Base-by-base conservation (phyloP, 2,113 vertebrate genomes). In the Pluvianellus socialis region DNA sequence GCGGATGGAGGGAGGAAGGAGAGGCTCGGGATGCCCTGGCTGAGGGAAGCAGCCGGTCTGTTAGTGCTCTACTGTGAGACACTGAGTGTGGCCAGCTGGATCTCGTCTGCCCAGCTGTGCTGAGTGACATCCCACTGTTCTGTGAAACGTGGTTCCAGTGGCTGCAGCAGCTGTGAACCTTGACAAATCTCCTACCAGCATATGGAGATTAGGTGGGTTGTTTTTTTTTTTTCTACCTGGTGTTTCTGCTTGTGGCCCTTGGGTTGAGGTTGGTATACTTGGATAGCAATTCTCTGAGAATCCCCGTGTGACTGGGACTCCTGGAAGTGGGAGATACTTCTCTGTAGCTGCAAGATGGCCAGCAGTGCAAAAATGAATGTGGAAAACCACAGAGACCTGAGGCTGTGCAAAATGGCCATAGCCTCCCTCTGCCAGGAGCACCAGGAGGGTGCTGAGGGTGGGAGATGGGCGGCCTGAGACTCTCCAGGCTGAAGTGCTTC, bases 371-470 rank as follows among this genome's bases (percentile, higher is more conserved):
- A 89, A 80, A 61, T 28, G 12, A 58, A 13, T 23, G 20, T 50
- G 17, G 45, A 55, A 59, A 94, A 65, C 6, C 0, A 4, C 32
- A 26, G 12, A 68, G 74, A 59, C 2, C 28, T 44, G 27, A 45
- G 19, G 12, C n/a, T 80, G n/a, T 53, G 62, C 30, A 56, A 91
- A 92, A 49, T 35, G 63, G 22, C 58, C 67, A 21, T 4, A 14
- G n/a, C 47, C 2, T 71, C 32, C 47, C 44, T 55, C 79, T 84
- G 58, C 40, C 53, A 58, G 59, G 61, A 67, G 59, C n/a, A 47
- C 14, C 8, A 21, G 74, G 53, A 71, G 38, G 0, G 0, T 5
- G 8, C 35, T n/a, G 63, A n/a, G n/a, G 28, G 35, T 10, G 3
- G 32, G 42, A 80, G 52, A n/a, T 18, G 32, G 62, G 45, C 67